Evolutionary conservation across 2,113 vertebrate genomes (phyloP), one percentile per base, ranked within the genome.

Genomic region (Fregata magnificens): DNA sequence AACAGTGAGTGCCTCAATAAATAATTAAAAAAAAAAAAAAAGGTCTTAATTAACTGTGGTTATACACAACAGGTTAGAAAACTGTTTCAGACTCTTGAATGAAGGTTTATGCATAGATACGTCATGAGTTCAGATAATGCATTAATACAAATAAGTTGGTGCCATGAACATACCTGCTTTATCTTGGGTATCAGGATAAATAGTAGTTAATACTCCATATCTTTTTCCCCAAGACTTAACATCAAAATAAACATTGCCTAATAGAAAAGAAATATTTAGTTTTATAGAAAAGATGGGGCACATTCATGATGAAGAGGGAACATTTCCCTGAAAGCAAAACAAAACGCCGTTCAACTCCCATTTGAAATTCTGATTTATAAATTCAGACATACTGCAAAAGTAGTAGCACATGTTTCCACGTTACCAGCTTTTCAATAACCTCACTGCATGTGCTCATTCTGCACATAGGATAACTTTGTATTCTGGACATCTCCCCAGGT

Each of bases 181-280:
- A 73, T 85, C 94, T 5, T 72, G 73, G 6, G 52, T 38, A 32
- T 97, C 94, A 31, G 97, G 97, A 20, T 89, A 91, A 79, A 96
- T 3, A 34, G 82, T 65, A 32, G 83, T 88, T 55, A 99, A 98
- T 66, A 98, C 99, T 86, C 99, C 99, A 0, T 99, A 99, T 77
- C 98, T 98, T 84, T 97, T 91, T 16, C 99, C 99, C 78, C 99
- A 98, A 14, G 99, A 99, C 73, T 93, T 82, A 93, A 99, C 98
- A 94, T 99, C 99, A 87, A 99, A 99, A 97, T 99, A 99, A 93
- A 99, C 99, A 3, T 99, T 99, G 21, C 99, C 99, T 99, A 97
- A 90, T 50, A 91, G 13, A 92, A 94, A 95, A 95, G 28, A 52
- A 82, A 90, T 16, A 10, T 72, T 96, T 55, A 91, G 71, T 47